These are phyloP conservation scores for Oncorhynchus tshawytscha DNA, from an alignment of 2,113 vertebrate genomes.

Conservation along the genomic window DNA sequence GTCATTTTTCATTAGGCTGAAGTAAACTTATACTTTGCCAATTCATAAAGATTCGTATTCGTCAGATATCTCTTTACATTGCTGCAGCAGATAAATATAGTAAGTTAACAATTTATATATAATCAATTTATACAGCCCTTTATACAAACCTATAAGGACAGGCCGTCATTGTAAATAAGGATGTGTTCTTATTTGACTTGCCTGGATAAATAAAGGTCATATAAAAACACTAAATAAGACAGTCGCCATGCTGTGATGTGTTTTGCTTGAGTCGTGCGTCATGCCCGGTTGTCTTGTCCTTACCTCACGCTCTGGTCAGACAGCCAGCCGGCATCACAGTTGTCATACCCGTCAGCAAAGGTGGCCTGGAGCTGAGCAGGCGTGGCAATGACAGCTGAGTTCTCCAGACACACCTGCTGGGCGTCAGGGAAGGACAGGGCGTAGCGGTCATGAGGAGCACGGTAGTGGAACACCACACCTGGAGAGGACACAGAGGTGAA, in stretches of 20 bases:
- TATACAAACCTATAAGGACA: too few relatives aligned
- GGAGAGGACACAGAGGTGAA: not conserved
- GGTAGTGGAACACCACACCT: constrained; percentile 96
- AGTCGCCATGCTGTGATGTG: too few relatives aligned
- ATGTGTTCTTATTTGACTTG: too few relatives aligned
- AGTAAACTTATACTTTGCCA: not conserved
- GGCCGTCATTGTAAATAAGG: too few relatives aligned
- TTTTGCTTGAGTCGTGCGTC: not conserved
- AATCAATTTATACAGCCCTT: too few relatives aligned
- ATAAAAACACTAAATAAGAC: too few relatives aligned
- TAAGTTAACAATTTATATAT: too few relatives aligned
- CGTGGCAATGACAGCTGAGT: constrained; percentile 82
- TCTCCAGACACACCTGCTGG: constrained; percentile 80
- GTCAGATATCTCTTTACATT: too few relatives aligned
- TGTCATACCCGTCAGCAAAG: constrained; percentile 93
- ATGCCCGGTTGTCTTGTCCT: not conserved
- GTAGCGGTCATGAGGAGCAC: constrained; percentile 85
- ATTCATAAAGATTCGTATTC: not conserved
- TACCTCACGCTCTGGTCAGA: constrained; percentile 90
- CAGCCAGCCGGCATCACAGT: constrained; percentile 95
- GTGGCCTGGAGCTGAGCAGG: constrained; percentile 88
- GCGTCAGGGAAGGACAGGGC: constrained; percentile 82
- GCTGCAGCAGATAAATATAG: too few relatives aligned
- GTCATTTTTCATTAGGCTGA: not conserved
- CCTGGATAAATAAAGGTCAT: too few relatives aligned